phyloP scores from a whole-genome alignment of 2,888 invertebrate genomes.

The Pseudococcus longispinus region DNA sequence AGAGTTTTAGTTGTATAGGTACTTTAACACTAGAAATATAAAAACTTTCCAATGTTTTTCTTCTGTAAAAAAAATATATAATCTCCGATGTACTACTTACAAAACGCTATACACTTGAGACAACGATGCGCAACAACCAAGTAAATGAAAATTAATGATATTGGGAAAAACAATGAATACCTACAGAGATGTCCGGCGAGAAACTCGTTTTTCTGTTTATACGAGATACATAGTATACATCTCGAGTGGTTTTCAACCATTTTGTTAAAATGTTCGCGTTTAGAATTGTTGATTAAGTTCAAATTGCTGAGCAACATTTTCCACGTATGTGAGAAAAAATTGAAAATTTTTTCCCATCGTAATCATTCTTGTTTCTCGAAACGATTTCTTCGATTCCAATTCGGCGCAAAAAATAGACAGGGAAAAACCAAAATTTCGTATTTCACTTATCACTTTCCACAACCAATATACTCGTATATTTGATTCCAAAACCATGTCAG shows the following conservation, averaged over 20 bases:
- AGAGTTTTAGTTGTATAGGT: background rate
- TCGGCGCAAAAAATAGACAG: background rate
- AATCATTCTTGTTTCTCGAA: too few relatives aligned
- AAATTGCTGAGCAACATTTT: background rate
- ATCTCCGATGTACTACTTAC: background rate
- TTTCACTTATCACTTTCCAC: background rate
- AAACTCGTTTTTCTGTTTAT: background rate
- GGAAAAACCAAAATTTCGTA: background rate
- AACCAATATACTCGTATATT: background rate
- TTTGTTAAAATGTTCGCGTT: background rate
- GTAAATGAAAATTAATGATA: conserved; percentile 28
- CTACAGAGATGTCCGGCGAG: background rate
- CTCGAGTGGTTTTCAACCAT: background rate
- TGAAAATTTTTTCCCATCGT: too few relatives aligned
- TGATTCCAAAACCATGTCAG: background rate
- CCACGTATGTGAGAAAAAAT: too few relatives aligned
- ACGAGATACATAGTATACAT: background rate
- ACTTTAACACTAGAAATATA: background rate
- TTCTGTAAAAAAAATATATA: background rate
- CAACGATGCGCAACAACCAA: background rate
- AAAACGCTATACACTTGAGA: conserved; percentile 4
- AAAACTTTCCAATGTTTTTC: conserved; percentile 15
- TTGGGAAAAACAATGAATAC: background rate
- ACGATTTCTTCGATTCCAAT: too few relatives aligned
- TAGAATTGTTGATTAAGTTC: background rate